Percentiles rank a stretch among this genome's conserved stretches.
These are phyloP conservation scores for Acleris emargana DNA, from an alignment of 2,888 invertebrate genomes.

Conservation along the genomic window DNA sequence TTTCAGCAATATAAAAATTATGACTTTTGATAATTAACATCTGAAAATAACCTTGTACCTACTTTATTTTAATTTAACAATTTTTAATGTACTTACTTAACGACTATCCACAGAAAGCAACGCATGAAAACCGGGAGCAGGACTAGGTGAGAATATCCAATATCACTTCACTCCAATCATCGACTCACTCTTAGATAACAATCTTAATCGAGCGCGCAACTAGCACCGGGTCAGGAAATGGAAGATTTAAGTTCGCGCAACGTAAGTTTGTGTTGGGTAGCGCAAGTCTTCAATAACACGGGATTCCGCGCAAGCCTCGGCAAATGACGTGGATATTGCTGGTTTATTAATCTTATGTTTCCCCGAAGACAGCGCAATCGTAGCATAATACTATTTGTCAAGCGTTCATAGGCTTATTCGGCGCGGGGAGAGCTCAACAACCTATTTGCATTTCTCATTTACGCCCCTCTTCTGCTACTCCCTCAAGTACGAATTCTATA, in stretches of 20 bases:
- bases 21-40: no score
- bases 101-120: no score
- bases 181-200: slow-evolving; percentile 2
- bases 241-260: slow-evolving; percentile 5
- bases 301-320: slow-evolving; percentile 15
- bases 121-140: not conserved
- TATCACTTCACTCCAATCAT: slow-evolving; percentile 2
- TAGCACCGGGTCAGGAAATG: slow-evolving; percentile 20
- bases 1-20: no score
- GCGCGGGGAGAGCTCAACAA: slow-evolving; percentile 64
- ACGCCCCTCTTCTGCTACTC: slow-evolving; percentile 68
- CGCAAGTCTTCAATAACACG: slow-evolving; percentile 11
- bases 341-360: slow-evolving; percentile 56
- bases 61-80: not conserved
- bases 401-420: slow-evolving; percentile 70
- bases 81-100: not conserved
- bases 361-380: slow-evolving; percentile 55
- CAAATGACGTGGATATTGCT: slow-evolving; percentile 40
- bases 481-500: slow-evolving; percentile 64
- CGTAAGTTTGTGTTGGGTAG: not conserved
- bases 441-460: slow-evolving; percentile 81
- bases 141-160: not conserved
- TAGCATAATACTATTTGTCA: slow-evolving; percentile 71
- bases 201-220: slow-evolving; percentile 16
- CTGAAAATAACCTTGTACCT: no score